phyloP scores from a whole-genome alignment of 1,140 invertebrate species.

The Rhopalosiphum maidis region DNA sequence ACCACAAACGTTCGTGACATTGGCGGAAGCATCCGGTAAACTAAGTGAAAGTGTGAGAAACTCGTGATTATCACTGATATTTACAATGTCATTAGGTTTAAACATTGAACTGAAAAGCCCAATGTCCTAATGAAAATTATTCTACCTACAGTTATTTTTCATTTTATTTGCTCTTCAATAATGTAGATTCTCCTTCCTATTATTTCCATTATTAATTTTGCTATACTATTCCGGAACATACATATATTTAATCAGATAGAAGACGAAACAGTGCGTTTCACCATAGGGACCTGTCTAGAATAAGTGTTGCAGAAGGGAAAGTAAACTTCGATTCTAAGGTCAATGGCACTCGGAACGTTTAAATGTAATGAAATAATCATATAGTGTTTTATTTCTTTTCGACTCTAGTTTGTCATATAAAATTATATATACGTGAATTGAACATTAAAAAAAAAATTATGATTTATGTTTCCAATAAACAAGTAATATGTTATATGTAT shows the following conservation, averaged over 20 bases:
- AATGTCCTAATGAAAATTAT: neutral
- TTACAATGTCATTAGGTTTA: constrained; percentile 37
- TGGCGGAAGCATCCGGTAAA: constrained; percentile 50
- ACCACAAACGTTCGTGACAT: constrained; percentile 49
- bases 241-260: constrained; percentile 37
- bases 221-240: neutral
- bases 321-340: constrained; percentile 53
- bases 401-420: neutral
- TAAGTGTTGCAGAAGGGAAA: constrained; percentile 56
- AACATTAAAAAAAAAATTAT: neutral
- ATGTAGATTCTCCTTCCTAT: neutral
- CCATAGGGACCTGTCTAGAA: constrained; percentile 54
- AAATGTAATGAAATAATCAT: constrained; percentile 50
- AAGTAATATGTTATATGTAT: neutral
- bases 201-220: neutral
- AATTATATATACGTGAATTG: neutral
- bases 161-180: neutral
- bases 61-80: neutral
- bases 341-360: constrained; percentile 44
- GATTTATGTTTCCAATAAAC: neutral
- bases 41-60: constrained; percentile 57
- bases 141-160: neutral
- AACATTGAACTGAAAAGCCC: constrained; percentile 27
- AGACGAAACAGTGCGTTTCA: constrained; percentile 39
- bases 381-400: constrained; percentile 26